These are phyloP conservation scores for Scaptomyza hsui DNA, from an alignment of 1,140 invertebrate genomes.

Conservation along the genomic window DNA sequence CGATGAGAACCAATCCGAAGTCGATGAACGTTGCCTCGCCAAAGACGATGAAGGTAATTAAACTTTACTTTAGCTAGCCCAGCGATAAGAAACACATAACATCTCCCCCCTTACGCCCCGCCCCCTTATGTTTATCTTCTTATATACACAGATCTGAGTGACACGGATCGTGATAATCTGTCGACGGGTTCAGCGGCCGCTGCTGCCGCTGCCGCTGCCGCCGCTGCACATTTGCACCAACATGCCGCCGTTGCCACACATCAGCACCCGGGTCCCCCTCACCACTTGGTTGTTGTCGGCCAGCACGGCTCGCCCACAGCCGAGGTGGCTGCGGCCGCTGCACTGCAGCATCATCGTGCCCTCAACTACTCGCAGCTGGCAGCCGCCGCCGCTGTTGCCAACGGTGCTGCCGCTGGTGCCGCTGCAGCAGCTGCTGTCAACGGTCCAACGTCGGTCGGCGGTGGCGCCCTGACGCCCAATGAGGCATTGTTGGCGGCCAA, in stretches of 20 bases:
- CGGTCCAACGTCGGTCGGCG: slow-evolving; percentile 49
- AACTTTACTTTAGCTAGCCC: slow-evolving; percentile 51
- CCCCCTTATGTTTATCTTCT: no score
- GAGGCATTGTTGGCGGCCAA: slow-evolving; percentile 72
- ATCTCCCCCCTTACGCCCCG: no score
- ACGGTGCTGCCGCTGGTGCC: slow-evolving; percentile 64
- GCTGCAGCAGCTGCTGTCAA: slow-evolving; percentile 52
- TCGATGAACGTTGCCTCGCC: slow-evolving; percentile 86
- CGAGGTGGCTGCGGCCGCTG: slow-evolving; percentile 56
- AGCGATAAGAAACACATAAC: slow-evolving; percentile 29
- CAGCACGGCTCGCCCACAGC: slow-evolving; percentile 59
- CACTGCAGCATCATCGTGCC: slow-evolving; percentile 87
- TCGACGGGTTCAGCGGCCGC: slow-evolving; percentile 74
- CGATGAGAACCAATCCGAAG: slow-evolving; percentile 89
- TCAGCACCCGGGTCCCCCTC: slow-evolving; percentile 68
- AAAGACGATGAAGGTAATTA: slow-evolving; percentile 92
- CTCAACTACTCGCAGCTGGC: slow-evolving; percentile 89
- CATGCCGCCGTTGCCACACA: slow-evolving; percentile 63
- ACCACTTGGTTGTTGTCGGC: slow-evolving; percentile 66
- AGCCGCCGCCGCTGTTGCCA: slow-evolving; percentile 84
- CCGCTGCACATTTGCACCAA: slow-evolving; percentile 71
- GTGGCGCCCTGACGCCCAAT: slow-evolving; percentile 68
- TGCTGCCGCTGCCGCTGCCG: slow-evolving; percentile 66
- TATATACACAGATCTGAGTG: slow-evolving; percentile 80
- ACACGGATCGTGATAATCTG: slow-evolving; percentile 83